Conservation (phyloP, 2,797 vertebrate genomes). For the Amniataba percoides region DNA sequence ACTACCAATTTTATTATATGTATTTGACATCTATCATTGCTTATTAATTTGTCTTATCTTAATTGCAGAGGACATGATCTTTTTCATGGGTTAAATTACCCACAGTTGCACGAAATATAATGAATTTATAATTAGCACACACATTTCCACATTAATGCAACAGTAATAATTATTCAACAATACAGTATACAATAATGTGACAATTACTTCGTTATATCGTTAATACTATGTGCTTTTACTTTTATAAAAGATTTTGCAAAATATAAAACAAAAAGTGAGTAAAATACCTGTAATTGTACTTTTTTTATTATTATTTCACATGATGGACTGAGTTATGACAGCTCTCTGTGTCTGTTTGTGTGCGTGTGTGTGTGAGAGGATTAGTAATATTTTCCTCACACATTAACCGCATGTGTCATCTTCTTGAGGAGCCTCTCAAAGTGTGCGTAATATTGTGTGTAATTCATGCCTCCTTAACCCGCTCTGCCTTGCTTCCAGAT, state of each 20-base stretch:
- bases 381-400: conserved; percentile 28
- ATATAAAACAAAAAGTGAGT: too few species aligned
- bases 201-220: too few species aligned
- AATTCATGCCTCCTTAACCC: conserved; percentile 71
- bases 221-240: too few species aligned
- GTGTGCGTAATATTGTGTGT: conserved; percentile 46
- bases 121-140: too few species aligned
- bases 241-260: too few species aligned
- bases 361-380: conserved; percentile 27
- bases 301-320: conserved; percentile 14
- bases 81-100: neutral
- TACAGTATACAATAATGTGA: too few species aligned
- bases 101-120: too few species aligned
- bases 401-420: conserved; percentile 40
- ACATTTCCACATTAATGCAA: too few species aligned
- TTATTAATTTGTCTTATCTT: neutral
- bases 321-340: conserved; percentile 24
- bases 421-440: conserved; percentile 7
- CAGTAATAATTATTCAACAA: too few species aligned
- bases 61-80: neutral
- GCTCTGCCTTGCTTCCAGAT: conserved; percentile 93
- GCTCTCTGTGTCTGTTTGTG: conserved; percentile 1
- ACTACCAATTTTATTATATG: neutral
- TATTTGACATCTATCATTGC: neutral
- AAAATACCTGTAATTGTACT: too few species aligned